These are phyloP conservation scores for Ptychochromis oligacanthus DNA, from an alignment of 2,113 vertebrate species.

Conservation along the genomic window DNA sequence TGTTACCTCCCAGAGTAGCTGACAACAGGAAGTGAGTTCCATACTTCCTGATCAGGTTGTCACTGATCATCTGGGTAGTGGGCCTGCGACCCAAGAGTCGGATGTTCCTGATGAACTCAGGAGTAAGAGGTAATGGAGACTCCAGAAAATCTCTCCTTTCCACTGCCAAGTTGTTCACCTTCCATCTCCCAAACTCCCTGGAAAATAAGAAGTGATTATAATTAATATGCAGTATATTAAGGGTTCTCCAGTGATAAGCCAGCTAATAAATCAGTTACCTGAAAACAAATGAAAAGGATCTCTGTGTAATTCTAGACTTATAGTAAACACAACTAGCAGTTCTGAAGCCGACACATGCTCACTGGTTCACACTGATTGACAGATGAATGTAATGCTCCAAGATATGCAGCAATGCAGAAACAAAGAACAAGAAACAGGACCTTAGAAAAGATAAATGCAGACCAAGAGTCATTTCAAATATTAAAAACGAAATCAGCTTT, in stretches of 20 bases:
- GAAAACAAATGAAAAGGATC: not conserved
- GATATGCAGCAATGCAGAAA: not conserved
- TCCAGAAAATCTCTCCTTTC: slow-evolving; percentile 94
- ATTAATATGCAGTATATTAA: not conserved
- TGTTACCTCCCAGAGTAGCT: slow-evolving; percentile 94
- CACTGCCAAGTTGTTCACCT: slow-evolving; percentile 96
- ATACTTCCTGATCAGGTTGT: slow-evolving; percentile 98
- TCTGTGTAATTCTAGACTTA: not conserved
- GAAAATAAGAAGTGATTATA: slow-evolving; percentile 39
- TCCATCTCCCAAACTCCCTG: slow-evolving; percentile 98
- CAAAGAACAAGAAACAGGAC: not conserved
- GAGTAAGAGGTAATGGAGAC: slow-evolving; percentile 90
- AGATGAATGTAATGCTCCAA: not conserved
- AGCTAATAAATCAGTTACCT: not conserved
- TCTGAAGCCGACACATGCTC: not conserved
- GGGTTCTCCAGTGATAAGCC: not conserved
- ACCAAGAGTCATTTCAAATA: too few species aligned
- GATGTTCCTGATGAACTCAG: slow-evolving; percentile 96
- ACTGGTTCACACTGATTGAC: not conserved
- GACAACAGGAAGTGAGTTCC: slow-evolving; percentile 96
- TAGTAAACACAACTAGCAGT: not conserved
- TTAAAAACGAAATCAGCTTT: too few species aligned
- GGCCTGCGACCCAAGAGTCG: slow-evolving; percentile 92
- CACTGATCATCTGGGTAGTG: slow-evolving; percentile 91
- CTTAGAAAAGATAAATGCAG: not conserved